Evolutionary conservation across 2,888 invertebrate species (phyloP).

Genomic region (Andricus quercusramuli): DNA sequence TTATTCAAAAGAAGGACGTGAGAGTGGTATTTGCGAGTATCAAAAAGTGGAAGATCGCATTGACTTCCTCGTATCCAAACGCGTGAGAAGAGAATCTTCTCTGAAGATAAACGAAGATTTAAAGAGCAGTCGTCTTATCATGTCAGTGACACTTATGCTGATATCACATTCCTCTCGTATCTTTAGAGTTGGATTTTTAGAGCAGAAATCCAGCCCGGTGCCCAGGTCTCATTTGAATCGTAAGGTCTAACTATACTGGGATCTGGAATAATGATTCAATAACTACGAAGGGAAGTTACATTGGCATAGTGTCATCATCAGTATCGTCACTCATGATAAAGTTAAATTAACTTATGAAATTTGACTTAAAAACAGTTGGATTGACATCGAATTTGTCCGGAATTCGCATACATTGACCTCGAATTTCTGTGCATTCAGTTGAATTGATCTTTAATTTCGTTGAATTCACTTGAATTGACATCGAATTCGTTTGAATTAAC

Average conservation of each 20-base stretch:
- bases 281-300: too few species aligned
- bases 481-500: neutral
- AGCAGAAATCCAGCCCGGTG: neutral
- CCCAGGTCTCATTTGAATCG: neutral
- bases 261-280: too few species aligned
- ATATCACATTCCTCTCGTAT: constrained; percentile 38
- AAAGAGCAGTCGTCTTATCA: constrained; percentile 25
- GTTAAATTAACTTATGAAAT: neutral
- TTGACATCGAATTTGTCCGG: neutral
- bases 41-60: neutral
- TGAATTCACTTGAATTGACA: neutral
- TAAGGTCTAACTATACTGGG: neutral
- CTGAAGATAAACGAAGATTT: constrained; percentile 15
- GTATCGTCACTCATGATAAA: too few species aligned
- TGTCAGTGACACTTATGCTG: neutral
- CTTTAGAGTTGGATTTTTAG: constrained; percentile 5
- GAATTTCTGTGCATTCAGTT: neutral
- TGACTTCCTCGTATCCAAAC: constrained; percentile 34
- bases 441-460: neutral
- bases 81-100: constrained; percentile 34
- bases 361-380: neutral
- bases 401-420: neutral
- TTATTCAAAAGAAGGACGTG: neutral
- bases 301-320: too few species aligned
- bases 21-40: neutral